Base-by-base conservation (phyloP, 2,888 invertebrate species). In the Protula sp. region DNA sequence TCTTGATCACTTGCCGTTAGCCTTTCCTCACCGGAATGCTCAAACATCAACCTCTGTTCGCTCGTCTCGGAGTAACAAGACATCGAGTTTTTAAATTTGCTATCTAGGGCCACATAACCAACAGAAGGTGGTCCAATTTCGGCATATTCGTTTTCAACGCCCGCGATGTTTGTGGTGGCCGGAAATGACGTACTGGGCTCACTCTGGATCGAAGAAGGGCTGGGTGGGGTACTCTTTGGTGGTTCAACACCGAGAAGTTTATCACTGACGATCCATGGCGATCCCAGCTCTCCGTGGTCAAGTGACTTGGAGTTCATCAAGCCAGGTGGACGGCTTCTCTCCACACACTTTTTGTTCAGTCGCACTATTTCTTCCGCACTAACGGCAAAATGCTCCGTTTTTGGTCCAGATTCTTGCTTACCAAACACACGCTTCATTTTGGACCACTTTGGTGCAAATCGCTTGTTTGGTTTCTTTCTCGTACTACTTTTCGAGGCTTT, bases 141-240 rank as follows among this genome's bases (percentile, higher is more conserved):
- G 9, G 9, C 38, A 38, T 14, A 9, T 14, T 38, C 38, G 9
- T 38, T 38, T 38, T 14, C 38, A 14, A 14, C 38, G 19, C 19
- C 19, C 19, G 9, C 38, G 9, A 38, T 19, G 9, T 9, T 9
- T 38, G 38, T 38, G 38, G 38, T 38, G 19, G 38, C 38, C 9
- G 38, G 38, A 38, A 38, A 38, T 38, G 38, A 9, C 9, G 54
- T 59, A 19, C 29, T 26, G 22, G 60, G 60, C 28, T 60, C 60
- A 22, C 57, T 60, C 29, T 60, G 52, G 3, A 54, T n/a, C 14
- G 60, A 60, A n/a, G n/a, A 24, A n/a, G 60, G 60, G 45, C 60
- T 60, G 4, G 57, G 52, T 22, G 60, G 60, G n/a, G 50, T 38
- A 38, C 38, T 38, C 19, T 19, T 38, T 38, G 38, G 38, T 14